Evolutionary conservation across 2,888 invertebrate species (phyloP).

Genomic region (Thumatha senex): DNA sequence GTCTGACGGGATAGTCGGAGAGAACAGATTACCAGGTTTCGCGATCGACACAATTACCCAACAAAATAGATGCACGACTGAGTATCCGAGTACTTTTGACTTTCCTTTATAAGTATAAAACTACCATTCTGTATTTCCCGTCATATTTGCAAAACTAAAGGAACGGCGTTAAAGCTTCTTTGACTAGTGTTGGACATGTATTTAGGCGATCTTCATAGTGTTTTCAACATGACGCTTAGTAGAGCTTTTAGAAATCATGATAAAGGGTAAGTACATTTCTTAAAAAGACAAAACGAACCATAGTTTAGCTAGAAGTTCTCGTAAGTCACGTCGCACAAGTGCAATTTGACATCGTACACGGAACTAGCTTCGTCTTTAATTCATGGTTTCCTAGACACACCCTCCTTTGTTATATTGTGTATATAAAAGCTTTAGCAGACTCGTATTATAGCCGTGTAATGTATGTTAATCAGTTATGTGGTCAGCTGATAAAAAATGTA

Average conservation of each 20-base stretch:
- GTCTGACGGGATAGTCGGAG: no score
- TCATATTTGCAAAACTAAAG: no score
- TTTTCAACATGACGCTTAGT: no score
- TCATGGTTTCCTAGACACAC: conserved; percentile 28
- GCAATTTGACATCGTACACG: conserved; percentile 38
- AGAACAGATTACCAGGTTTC: no score
- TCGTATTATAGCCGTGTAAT: not conserved
- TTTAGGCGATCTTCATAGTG: no score
- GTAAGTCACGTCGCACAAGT: conserved; percentile 15
- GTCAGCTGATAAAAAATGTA: conserved; percentile 2
- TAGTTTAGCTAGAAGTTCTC: not conserved
- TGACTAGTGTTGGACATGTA: no score
- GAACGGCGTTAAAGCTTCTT: no score
- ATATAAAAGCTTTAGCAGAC: not conserved
- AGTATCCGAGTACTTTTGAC: no score
- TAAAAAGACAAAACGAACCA: not conserved
- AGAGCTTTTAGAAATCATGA: not conserved
- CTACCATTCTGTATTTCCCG: no score
- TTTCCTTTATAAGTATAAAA: no score
- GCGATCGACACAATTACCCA: no score
- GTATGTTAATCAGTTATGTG: conserved; percentile 8
- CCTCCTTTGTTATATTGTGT: conserved; percentile 6
- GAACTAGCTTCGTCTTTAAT: conserved; percentile 35
- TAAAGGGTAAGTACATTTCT: not conserved
- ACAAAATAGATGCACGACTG: no score